Percentiles rank a stretch among this genome's conserved stretches.
These are phyloP conservation scores for Adrianichthys oophorus DNA, from an alignment of 2,797 vertebrate species.

Conservation along the genomic window DNA sequence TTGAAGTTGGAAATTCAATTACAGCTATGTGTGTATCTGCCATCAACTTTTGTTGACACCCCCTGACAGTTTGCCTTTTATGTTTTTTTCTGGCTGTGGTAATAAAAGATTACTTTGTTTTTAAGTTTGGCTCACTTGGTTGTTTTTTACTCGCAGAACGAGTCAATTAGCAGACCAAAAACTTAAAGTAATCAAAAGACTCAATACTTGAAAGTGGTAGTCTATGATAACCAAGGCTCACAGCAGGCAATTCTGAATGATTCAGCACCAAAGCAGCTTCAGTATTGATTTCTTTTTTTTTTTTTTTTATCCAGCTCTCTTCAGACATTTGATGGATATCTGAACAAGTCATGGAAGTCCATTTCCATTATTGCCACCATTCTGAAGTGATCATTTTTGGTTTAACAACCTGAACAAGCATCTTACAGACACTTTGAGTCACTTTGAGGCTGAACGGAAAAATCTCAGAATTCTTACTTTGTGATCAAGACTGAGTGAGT, in stretches of 20 bases:
- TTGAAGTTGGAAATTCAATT: neutral
- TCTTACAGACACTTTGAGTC: constrained; percentile 13
- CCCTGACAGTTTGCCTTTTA: neutral
- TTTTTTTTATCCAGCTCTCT: neutral
- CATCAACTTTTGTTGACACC: neutral
- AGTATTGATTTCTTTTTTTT: constrained; percentile 19
- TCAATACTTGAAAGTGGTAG: constrained; percentile 5
- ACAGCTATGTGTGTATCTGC: neutral
- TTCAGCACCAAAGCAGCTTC: constrained; percentile 13
- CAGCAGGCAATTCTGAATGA: constrained; percentile 7
- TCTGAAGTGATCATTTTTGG: constrained; percentile 11
- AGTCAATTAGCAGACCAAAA: neutral
- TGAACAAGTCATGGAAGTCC: constrained; percentile 15
- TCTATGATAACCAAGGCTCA: constrained; percentile 13
- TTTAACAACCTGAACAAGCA: neutral
- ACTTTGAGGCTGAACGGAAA: constrained; percentile 12
- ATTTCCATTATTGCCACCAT: constrained; percentile 17
- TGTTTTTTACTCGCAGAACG: constrained; percentile 1
- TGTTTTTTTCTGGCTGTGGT: neutral
- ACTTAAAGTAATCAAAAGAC: constrained; percentile 1
- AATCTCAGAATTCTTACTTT: neutral
- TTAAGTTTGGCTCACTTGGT: constrained; percentile 3
- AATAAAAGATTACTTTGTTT: neutral
- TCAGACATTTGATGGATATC: constrained; percentile 13
- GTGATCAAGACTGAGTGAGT: too few relatives aligned